Base-by-base conservation (phyloP, 2,888 invertebrate genomes). In the Drosophila diplacantha region DNA sequence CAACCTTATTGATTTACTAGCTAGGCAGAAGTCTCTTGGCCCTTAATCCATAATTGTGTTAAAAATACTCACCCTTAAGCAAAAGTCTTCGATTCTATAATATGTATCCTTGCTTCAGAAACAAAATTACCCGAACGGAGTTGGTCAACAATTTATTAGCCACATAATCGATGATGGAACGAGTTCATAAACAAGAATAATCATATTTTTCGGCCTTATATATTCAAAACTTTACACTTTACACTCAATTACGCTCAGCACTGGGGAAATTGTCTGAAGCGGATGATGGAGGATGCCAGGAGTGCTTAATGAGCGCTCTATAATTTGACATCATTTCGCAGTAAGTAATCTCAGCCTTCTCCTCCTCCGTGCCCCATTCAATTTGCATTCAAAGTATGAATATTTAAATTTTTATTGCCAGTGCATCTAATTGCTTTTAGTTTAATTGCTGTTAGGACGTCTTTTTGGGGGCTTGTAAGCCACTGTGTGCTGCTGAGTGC, bases 391-490 rank as follows among this genome's bases (percentile, higher is more conserved):
- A 60, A 66, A 80, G 66, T 68, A 67, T 69, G 68, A 73, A 81
- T 76, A 80, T 80, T 72, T 71, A 62, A 58, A 70, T 69, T 70
- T 68, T 61, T 35, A 71, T 68, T 71, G 67, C 66, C 51, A 56
- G 53, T 64, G 62, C 65, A 56, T 46, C 65, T 71, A 74, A 80
- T 76, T 79, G 76, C 71, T 80, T 73, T 74, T 55, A 69, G 56
- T 72, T 72, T 74, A 78, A 80, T 80, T 77, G 80, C 68, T 64
- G 49, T 51, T 37, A 69, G 57, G 49, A 58, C 43, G 57, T 38
- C 54, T 57, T 49, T 52, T 46, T 24, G 47, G 20, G 51, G 11
- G 18, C 12, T 14, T 46, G 44, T 29, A 35, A 22, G 41, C 38
- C 32, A 37, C 31, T 50, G 18, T 11, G 52, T 26, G 18, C 18